Base-by-base conservation (phyloP, 1,140 invertebrate species). In the Leptinotarsa lineolata region DNA sequence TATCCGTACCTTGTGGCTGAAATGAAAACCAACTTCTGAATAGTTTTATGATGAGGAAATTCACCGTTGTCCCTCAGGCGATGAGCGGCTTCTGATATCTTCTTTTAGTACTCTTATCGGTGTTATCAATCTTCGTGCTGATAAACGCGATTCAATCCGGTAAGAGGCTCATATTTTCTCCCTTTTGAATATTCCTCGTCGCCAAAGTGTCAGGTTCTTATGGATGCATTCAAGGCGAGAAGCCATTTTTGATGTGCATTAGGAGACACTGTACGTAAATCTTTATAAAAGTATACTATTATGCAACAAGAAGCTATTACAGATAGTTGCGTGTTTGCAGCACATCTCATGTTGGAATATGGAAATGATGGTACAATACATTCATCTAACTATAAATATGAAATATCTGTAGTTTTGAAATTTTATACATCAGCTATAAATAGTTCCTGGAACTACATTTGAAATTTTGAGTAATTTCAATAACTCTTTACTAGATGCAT, bases 41-140 rank as follows among this genome's bases (percentile, higher is more conserved):
- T n/a, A 54, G 48, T 54, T 54, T 54, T 54, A 54, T 54, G 48
- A 54, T 54, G 48, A 54, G 48, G 13, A 54, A 54, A n/a, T 54
- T 54, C n/a, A 54, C 48, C n/a, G 0, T 15, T 54, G 2, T 54
- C 12, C 48, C 48, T 15, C 16, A 54, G 16, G 48, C 16, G 48
- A 54, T 54, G 48, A 54, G 48, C 48, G 48, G 15, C 48, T 54
- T n/a, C 48, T 54, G 48, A 54, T 16, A 54, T 54, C n/a, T 54
- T 54, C 48, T 54, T 54, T 54, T 54, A 18, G 4, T 18, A 15
- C 48, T 18, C 48, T 54, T 54, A 54, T 54, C 48, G 48, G 48
- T 54, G 48, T 54, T 54, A 54, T 54, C 48, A 54, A 54, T 54
- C 48, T 54, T n/a, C 16, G 48, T n/a, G 48, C 16, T 16, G 16